phyloP scores from a whole-genome alignment of 2,113 vertebrate genomes.

The Dromas ardeola region DNA sequence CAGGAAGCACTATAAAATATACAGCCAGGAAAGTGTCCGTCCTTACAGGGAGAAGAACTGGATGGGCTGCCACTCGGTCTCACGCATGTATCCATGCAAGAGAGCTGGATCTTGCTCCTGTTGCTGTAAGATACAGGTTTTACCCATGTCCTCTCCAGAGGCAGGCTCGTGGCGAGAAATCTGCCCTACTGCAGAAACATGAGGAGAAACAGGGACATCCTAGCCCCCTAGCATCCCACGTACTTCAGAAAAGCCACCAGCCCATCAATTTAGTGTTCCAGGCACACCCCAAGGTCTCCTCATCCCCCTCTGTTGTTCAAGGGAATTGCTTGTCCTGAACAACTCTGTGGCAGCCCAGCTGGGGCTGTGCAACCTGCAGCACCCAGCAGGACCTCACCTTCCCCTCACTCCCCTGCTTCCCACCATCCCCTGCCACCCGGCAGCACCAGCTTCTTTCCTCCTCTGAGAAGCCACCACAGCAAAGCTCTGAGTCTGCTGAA shows the following conservation, averaged over 20 bases:
- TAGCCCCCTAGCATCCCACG: background rate
- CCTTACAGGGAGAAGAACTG: background rate
- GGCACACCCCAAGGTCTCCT: background rate
- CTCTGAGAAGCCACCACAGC: background rate
- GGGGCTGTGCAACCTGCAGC: background rate
- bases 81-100: fast-evolving
- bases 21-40: background rate
- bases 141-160: background rate
- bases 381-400: background rate
- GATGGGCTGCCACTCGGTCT: background rate
- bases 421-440: background rate
- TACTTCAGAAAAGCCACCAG: background rate
- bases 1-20: background rate
- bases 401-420: background rate
- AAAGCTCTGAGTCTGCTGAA: background rate
- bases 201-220: background rate
- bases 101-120: background rate
- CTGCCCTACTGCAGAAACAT: background rate
- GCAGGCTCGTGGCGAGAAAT: background rate
- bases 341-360: background rate
- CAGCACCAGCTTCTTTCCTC: background rate
- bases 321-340: background rate
- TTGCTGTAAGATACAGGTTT: background rate
- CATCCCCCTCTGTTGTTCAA: background rate
- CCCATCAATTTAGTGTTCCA: background rate